These are phyloP conservation scores for Perognathus longimembris DNA, from an alignment of 2,113 vertebrate genomes.

Conservation along the genomic window DNA sequence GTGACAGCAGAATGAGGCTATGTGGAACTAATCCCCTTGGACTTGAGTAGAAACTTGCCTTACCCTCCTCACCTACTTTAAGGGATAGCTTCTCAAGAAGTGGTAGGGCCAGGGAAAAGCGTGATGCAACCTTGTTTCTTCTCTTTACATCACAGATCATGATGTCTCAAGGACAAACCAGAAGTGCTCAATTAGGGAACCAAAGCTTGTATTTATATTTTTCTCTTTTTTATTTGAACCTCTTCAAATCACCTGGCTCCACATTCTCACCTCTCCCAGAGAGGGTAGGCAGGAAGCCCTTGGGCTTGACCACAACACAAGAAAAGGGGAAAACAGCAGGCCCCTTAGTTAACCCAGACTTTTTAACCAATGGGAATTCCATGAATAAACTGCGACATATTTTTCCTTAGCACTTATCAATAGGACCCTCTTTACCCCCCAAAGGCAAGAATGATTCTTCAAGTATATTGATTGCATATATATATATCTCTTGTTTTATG, in stretches of 20 bases:
- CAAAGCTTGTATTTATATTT: not conserved
- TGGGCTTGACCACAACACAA: not conserved
- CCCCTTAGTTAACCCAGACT: not conserved
- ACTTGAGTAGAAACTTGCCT: constrained; percentile 87
- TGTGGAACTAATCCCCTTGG: constrained; percentile 77
- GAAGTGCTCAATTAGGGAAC: not conserved
- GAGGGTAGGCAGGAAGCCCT: too few relatives aligned
- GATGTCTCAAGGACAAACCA: not conserved
- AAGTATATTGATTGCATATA: not conserved
- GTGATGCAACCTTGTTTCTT: not conserved
- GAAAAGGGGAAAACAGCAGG: not conserved
- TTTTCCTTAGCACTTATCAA: not conserved
- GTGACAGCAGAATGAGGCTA: not conserved
- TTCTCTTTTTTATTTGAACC: not conserved
- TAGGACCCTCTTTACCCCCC: too few relatives aligned
- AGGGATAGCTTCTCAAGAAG: constrained; percentile 32
- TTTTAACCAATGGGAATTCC: not conserved
- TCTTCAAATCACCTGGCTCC: not conserved
- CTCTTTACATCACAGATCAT: not conserved
- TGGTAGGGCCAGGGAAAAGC: too few relatives aligned
- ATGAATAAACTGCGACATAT: not conserved
- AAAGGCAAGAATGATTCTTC: not conserved
- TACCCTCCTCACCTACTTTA: not conserved
- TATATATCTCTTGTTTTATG: not conserved
- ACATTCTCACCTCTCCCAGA: not conserved